Percentiles rank a stretch among this genome's conserved stretches.
These are phyloP conservation scores for Cephus rjabovi DNA, from an alignment of 2,888 invertebrate species.

Conservation along the genomic window DNA sequence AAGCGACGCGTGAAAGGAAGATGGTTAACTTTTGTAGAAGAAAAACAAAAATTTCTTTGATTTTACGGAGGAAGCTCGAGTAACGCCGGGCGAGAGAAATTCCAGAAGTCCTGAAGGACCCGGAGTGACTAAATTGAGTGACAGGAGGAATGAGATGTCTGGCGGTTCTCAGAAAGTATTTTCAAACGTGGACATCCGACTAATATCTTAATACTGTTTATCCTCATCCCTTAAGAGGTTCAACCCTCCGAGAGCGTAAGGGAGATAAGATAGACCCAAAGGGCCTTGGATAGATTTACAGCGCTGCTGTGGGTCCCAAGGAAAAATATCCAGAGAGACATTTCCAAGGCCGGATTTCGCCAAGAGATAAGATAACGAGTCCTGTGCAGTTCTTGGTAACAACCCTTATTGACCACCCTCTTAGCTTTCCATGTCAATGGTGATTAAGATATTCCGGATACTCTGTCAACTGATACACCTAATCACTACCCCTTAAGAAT, in stretches of 20 bases:
- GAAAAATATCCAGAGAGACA: constrained; percentile 26
- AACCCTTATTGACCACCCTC: too few relatives aligned
- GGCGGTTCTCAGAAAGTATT: constrained; percentile 34
- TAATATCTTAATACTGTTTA: constrained; percentile 21
- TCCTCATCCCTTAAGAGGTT: constrained; percentile 13
- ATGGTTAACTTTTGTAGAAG: constrained; percentile 5
- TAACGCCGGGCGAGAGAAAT: too few relatives aligned
- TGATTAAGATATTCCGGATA: too few relatives aligned
- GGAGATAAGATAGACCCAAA: constrained; percentile 30
- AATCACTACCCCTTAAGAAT: too few relatives aligned
- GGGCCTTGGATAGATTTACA: constrained; percentile 12
- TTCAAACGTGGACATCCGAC: constrained; percentile 7
- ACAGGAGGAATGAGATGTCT: constrained; percentile 31
- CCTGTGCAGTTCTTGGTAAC: too few relatives aligned
- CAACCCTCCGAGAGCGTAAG: constrained; percentile 17
- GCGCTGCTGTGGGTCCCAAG: constrained; percentile 14
- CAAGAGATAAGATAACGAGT: constrained; percentile 31
- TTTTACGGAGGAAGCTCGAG: too few relatives aligned
- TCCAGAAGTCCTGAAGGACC: too few relatives aligned
- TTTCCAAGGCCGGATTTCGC: constrained; percentile 28
- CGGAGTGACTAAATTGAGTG: too few relatives aligned
- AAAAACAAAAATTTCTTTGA: neutral
- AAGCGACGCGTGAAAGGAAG: neutral
- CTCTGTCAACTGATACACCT: too few relatives aligned
- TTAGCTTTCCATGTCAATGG: too few relatives aligned